Evolutionary conservation across 2,888 invertebrate genomes (phyloP).

Genomic region (Nipponacmea schrenckii): DNA sequence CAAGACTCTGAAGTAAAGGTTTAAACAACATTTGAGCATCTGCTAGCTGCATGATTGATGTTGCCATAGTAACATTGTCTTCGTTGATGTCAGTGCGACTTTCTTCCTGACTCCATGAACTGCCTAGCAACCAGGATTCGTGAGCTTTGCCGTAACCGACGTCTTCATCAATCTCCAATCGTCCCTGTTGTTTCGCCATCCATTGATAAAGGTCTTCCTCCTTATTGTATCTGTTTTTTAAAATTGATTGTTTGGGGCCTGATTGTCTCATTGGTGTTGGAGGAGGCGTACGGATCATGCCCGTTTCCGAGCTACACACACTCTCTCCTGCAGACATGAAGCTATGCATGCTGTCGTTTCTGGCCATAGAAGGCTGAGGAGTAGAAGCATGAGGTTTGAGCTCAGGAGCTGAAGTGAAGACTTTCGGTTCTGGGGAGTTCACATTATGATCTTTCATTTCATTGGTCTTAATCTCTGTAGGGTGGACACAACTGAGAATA

Average conservation of each 20-base stretch:
- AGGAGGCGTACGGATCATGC: conserved; percentile 46
- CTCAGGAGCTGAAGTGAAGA: too few species aligned
- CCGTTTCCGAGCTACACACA: conserved; percentile 46
- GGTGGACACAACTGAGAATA: conserved; percentile 25
- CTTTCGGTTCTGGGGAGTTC: too few species aligned
- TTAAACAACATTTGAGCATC: conserved; percentile 84
- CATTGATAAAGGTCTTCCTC: conserved; percentile 89
- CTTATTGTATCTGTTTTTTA: conserved; percentile 50
- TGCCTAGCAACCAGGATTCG: conserved; percentile 54
- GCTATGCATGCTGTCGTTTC: conserved; percentile 63
- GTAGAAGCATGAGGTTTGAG: conserved; percentile 6
- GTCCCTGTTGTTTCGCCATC: conserved; percentile 92
- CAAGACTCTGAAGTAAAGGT: conserved; percentile 87
- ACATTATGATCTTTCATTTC: too few species aligned
- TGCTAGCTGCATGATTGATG: conserved; percentile 73
- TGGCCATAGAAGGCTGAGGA: conserved; percentile 32
- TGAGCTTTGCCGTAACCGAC: conserved; percentile 30
- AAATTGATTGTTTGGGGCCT: conserved; percentile 34
- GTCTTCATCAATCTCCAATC: conserved; percentile 42
- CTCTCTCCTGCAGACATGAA: conserved; percentile 62
- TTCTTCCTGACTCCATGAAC: conserved; percentile 64
- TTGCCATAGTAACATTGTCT: conserved; percentile 57
- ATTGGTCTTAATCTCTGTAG: background rate
- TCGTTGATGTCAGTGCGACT: conserved; percentile 53
- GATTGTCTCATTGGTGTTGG: conserved; percentile 38